Evolutionary conservation across 2,888 invertebrate genomes (phyloP), one percentile per base, ranked within the genome.

Genomic region (Bugula neritina): DNA sequence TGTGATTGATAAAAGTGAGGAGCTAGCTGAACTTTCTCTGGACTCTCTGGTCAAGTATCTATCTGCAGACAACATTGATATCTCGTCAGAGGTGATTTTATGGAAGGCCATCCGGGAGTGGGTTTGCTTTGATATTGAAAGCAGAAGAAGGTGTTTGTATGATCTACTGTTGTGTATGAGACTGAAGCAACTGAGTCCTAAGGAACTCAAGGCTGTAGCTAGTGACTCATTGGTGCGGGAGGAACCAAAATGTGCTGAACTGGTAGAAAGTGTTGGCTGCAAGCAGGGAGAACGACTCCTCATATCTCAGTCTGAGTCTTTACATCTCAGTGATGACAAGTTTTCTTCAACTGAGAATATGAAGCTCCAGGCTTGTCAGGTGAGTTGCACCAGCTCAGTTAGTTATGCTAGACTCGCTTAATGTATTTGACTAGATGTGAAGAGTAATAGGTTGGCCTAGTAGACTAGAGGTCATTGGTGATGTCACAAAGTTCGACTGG

Each of bases 61-160:
- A 35, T 77, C 80, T 17, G 81, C 80, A 76, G 83, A 83, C 73
- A 75, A 79, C 63, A 81, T 83, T 17, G 83, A 83, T 72, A 82
- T 83, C 0, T 73, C 80, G 25, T 79, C 75, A 57, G 83, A 83
- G 29, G 25, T 81, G 71, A 79, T 77, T 2, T 82, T 83, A 21
- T 83, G 79, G 74, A 77, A 80, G 72, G 80, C 83, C 31, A 80
- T 80, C n/a, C 76, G 80, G 73, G 74, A 76, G 35, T 84, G 83
- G 83, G 75, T 83, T 1, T 76, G 80, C n/a, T 78, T 77, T 74
- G 81, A 82, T 69, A 71, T 77, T 10, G 81, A 81, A 52, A 77
- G 79, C 10, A 73, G 82, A 2, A 73, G 77, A 34, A 72, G 75
- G 58, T 75, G 77, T 69, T 72, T 81, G 34, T 76, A 76, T 63